Evolutionary conservation across 2,113 vertebrate genomes (phyloP).

Genomic region (Heterocephalus glaber): DNA sequence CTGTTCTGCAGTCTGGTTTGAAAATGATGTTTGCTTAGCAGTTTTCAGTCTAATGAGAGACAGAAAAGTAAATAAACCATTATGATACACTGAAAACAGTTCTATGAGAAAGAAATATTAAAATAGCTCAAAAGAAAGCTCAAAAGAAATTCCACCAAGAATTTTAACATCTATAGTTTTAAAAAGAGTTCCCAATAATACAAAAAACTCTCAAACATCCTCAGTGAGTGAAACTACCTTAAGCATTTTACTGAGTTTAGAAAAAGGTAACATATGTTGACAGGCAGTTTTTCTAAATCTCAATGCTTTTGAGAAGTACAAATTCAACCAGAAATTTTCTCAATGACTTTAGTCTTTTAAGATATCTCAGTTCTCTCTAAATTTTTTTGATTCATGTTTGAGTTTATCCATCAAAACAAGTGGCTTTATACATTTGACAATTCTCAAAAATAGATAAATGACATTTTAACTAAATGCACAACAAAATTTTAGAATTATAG

Average conservation of each 20-base stretch:
- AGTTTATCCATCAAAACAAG: slow-evolving; percentile 35
- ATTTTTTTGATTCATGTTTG: not conserved
- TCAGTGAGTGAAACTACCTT: not conserved
- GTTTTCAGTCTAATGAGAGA: slow-evolving; percentile 40
- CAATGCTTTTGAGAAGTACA: not conserved
- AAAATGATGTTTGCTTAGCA: slow-evolving; percentile 55
- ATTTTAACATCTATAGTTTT: not conserved
- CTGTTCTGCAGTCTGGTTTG: not conserved
- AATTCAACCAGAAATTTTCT: slow-evolving; percentile 2
- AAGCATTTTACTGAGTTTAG: not conserved
- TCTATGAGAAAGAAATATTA: not conserved
- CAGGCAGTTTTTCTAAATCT: not conserved
- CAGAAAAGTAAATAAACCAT: slow-evolving; percentile 48
- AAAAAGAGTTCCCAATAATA: not conserved
- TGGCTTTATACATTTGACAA: not conserved
- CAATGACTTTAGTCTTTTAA: not conserved
- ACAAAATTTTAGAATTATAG: not conserved
- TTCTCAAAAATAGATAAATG: not conserved
- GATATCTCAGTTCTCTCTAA: not conserved
- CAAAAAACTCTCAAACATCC: not conserved
- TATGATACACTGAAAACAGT: not conserved
- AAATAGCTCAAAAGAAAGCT: not conserved
- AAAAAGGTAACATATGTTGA: not conserved
- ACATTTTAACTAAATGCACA: not conserved
- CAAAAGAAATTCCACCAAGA: not conserved